Base-by-base conservation (phyloP, 2,113 vertebrate genomes). In the Asarcornis scutulata region DNA sequence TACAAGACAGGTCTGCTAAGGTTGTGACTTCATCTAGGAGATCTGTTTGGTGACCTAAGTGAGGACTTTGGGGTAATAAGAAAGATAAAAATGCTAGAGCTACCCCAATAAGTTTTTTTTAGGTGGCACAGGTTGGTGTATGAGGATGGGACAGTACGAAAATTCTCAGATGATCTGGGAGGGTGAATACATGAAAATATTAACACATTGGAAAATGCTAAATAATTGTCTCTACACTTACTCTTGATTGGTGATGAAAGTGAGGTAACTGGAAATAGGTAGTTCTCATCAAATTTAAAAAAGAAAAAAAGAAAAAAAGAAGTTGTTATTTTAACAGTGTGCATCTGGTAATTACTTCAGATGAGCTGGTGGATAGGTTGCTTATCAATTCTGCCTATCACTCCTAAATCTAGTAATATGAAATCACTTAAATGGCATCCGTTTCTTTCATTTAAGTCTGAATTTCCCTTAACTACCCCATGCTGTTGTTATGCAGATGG, bases 401-500 rank as follows among this genome's bases (percentile, higher is more conserved):
- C n/a, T 85, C 58, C 56, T 73, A 6, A 31, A 44, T 29, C 11
- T 34, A 17, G 23, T 20, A 81, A 67, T 66, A 6, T 2, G 62
- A 42, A 74, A 42, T 34, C 15, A 15, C 36, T 80, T 71, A 67
- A 73, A 91, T 21, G 17, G 44, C 27, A 44, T 58, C 36, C 11
- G 71, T 83, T 69, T 53, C 23, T 89, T 73, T 77, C 44, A 50
- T 31, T 80, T 71, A 34, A 67, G 20, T 6, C 25, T 8, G 13
- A 48, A 48, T 90, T 32, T 74, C 52, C 32, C 26, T 58, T 56
- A 87, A 48, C 29, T 77, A 29, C 31, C 18, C 67, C 11, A 21
- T 66, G 42, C 68, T 88, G 11, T 50, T 58, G 9, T 7, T 80
- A 5, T n/a, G 10, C 1, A 0, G 52, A 50, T n/a, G n/a, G 16